Evolutionary conservation across 2,797 vertebrate genomes (phyloP), one percentile per base, ranked within the genome.

Genomic region (Microcaecilia unicolor): DNA sequence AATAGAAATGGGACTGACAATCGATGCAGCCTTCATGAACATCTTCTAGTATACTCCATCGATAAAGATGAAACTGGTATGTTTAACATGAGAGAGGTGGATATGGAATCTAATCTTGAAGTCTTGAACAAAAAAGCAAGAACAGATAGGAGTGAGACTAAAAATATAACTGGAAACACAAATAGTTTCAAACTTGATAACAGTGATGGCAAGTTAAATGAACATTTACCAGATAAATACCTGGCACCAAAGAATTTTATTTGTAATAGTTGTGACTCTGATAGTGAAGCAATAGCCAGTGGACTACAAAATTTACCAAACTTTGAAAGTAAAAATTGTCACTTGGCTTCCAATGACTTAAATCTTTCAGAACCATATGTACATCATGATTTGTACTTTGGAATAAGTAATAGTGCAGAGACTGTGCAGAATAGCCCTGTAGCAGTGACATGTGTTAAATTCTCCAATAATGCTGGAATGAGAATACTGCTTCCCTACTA

Each of bases 401-500:
- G n/a, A n/a, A n/a, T n/a, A n/a, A n/a, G n/a, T n/a, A n/a, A n/a
- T n/a, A n/a, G n/a, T n/a, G n/a, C n/a, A n/a, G n/a, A n/a, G n/a
- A n/a, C n/a, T n/a, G n/a, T n/a, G n/a, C n/a, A n/a, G n/a, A n/a
- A n/a, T n/a, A 59, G 4, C n/a, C 21, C 5, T 16, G 37, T 41
- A 48, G 43, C 30, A 67, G 45, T 22, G 59, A 54, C 21, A 80
- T 60, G 19, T 32, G 44, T 37, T 33, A n/a, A 18, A 10, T 17
- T 44, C 22, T 17, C 20, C n/a, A 43, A 39, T 25, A 30, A 13
- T 19, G 5, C 9, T 19, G 25, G 29, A 27, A 25, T 7, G 8
- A 40, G 21, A 37, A 15, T 28, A 31, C 23, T 35, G 37, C 34
- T 70, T 46, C 61, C 64, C 37, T 64, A 61, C 46, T 63, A 26